Conservation (phyloP, 2,797 vertebrate genomes). For the Squalus acanthias region DNA sequence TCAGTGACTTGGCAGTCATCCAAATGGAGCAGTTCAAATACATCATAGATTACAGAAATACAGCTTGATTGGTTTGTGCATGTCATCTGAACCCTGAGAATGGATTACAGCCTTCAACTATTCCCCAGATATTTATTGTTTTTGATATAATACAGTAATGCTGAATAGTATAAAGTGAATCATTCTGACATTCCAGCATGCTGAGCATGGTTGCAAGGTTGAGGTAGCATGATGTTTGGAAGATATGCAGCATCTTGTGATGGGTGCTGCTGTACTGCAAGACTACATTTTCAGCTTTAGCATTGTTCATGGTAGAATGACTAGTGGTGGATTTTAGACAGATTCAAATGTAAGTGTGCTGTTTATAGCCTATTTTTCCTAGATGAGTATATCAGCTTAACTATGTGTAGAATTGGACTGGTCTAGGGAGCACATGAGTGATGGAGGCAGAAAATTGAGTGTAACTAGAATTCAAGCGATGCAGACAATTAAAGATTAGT, state of each 20-base stretch:
- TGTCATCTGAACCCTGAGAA: constrained; percentile 15
- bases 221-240: background rate
- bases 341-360: background rate
- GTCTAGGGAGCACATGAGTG: background rate
- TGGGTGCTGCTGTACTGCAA: background rate
- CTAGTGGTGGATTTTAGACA: background rate
- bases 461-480: background rate
- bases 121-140: constrained; percentile 13
- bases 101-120: constrained; percentile 28
- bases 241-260: background rate
- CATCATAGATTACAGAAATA: constrained; percentile 6
- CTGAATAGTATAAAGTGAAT: background rate
- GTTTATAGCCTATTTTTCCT: background rate
- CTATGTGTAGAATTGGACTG: background rate
- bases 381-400: background rate
- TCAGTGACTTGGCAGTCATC: background rate
- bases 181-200: background rate
- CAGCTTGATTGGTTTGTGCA: constrained; percentile 15
- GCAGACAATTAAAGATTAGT: background rate
- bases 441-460: background rate
- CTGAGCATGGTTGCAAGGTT: background rate
- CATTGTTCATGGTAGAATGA: background rate
- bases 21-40: constrained; percentile 16
- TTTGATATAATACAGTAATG: constrained; percentile 22
- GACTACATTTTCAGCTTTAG: background rate